Evolutionary conservation across 2,888 invertebrate genomes (phyloP).

Genomic region (Idaea straminata): DNA sequence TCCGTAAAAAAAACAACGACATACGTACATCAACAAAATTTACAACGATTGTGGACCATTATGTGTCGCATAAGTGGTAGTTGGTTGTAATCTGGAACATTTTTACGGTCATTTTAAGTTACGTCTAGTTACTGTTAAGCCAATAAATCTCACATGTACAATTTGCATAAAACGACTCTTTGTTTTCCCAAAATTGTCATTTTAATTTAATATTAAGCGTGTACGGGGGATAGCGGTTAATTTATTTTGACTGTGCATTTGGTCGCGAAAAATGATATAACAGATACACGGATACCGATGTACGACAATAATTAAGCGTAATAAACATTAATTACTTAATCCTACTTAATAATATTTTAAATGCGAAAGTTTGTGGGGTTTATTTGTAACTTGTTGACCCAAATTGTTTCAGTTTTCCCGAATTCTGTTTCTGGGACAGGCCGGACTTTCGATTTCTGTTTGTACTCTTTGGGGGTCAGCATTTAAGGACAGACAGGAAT

Average conservation of each 20-base stretch:
- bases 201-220: slow-evolving; percentile 49
- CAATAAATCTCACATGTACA: slow-evolving; percentile 53
- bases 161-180: slow-evolving; percentile 57
- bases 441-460: too few species aligned
- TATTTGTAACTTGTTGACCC: too few species aligned
- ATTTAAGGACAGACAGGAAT: neutral
- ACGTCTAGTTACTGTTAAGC: slow-evolving; percentile 42
- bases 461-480: neutral
- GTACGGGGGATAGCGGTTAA: neutral
- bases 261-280: neutral
- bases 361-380: neutral
- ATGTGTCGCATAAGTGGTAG: slow-evolving; percentile 52
- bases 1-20: neutral
- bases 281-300: neutral
- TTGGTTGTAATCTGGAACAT: slow-evolving; percentile 50
- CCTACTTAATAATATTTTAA: neutral
- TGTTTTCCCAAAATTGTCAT: slow-evolving; percentile 48
- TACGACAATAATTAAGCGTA: neutral
- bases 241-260: slow-evolving; percentile 2
- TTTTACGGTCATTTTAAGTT: slow-evolving; percentile 61
- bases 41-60: slow-evolving; percentile 48
- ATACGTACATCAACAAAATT: slow-evolving; percentile 38
- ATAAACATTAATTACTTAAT: neutral
- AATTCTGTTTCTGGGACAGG: too few species aligned
- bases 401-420: too few species aligned